Conservation (phyloP, 2,113 vertebrate species). For the Toxostoma redivivum region DNA sequence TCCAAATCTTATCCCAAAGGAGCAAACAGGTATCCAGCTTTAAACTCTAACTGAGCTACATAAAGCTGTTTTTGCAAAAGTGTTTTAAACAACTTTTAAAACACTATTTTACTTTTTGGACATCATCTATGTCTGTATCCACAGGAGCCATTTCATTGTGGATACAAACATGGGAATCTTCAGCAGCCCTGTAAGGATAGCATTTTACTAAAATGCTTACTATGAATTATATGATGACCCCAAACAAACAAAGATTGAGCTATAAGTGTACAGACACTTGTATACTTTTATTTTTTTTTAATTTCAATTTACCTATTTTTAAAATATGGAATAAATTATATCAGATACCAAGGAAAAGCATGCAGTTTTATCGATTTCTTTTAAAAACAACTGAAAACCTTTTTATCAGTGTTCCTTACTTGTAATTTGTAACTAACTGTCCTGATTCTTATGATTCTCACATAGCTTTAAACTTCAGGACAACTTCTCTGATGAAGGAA, state of each 20-base stretch:
- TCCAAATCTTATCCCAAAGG: not conserved
- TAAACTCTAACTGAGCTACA: not conserved
- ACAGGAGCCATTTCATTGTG: not conserved
- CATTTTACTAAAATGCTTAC: not conserved
- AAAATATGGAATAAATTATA: not conserved
- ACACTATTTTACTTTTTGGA: not conserved
- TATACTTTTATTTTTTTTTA: not conserved
- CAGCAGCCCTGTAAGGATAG: not conserved
- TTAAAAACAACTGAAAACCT: not conserved
- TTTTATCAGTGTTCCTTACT: not conserved
- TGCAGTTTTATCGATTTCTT: not conserved
- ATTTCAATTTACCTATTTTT: not conserved
- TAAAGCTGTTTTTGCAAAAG: not conserved
- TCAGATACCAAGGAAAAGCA: not conserved
- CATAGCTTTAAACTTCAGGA: not conserved
- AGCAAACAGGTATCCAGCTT: not conserved
- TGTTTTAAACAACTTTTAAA: conserved; percentile 21
- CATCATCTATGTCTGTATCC: not conserved
- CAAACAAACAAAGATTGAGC: not conserved
- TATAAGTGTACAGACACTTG: not conserved
- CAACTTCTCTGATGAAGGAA: not conserved
- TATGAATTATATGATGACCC: not conserved
- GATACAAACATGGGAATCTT: not conserved
- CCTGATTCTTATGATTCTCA: not conserved
- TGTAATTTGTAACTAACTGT: not conserved